Conservation (phyloP, 2,888 invertebrate species). For the Agrochola litura region DNA sequence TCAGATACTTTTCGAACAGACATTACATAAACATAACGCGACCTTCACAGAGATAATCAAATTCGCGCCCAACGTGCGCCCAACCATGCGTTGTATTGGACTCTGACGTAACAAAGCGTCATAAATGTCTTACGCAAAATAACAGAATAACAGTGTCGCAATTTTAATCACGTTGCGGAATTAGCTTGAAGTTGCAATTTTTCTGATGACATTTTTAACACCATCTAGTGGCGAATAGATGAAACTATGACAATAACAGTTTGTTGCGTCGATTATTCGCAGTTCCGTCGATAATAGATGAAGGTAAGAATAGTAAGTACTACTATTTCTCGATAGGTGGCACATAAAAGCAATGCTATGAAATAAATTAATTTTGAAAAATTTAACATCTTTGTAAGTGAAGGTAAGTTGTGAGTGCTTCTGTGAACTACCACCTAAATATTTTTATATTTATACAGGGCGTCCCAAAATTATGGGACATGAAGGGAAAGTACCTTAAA, state of each 20-base stretch:
- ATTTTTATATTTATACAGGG: too few species aligned
- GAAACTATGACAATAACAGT: neutral
- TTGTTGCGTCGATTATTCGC: neutral
- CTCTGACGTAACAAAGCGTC: constrained; percentile 43
- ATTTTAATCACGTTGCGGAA: constrained; percentile 27
- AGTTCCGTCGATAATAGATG: neutral
- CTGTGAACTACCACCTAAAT: neutral
- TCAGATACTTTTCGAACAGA: neutral
- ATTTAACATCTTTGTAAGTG: too few species aligned
- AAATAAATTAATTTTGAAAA: neutral
- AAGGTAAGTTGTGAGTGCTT: neutral
- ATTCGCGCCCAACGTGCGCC: constrained; percentile 32
- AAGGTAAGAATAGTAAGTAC: neutral
- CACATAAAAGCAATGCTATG: neutral
- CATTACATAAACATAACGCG: neutral
- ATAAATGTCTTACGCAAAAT: constrained; percentile 53
- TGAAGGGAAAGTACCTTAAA: too few species aligned
- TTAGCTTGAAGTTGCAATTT: neutral
- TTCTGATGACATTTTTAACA: neutral
- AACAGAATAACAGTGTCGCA: constrained; percentile 24
- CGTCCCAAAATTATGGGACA: too few species aligned
- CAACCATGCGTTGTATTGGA: constrained; percentile 25
- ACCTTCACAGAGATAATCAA: constrained; percentile 47
- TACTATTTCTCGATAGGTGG: neutral
- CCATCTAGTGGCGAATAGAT: constrained; percentile 18